Base-by-base conservation (phyloP, 2,113 vertebrate genomes). In the Trachemys scripta region DNA sequence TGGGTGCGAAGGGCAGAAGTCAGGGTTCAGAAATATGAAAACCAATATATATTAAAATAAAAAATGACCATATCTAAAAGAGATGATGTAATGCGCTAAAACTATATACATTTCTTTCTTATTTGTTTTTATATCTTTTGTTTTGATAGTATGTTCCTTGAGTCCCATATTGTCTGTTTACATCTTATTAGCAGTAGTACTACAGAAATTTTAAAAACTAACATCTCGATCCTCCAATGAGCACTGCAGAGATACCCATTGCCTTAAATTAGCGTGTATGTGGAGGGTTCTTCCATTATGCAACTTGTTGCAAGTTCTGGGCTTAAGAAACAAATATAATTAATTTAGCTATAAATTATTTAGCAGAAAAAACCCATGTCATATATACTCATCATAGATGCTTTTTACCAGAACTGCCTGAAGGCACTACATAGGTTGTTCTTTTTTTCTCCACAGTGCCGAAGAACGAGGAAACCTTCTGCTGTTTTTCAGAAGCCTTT, bases 401-500 rank as follows among this genome's bases (percentile, higher is more conserved):
- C 0, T 0, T 80, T 24, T 76, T 25, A 49, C 35, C 51, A 53
- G 14, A 35, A 22, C 16, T 79, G 25, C 75, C 81, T 53, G 8
- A 1, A 3, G 92, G 50, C 94, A 72, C 2, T 31, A 11, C 16
- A 0, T 47, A 0, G 13, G 35, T 17, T 65, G 31, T 69, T 69
- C 27, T 50, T 35, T 94, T 96, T 88, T 29, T 84, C 92, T 76
- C 98, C 98, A 42, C 95, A 99, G 99, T 38, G 92, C 88, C 91
- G 99, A 99, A 97, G 98, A 99, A 91, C 96, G 1, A 29, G 97
- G 92, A 89, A 97, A 97, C 90, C 98, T 99, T 14, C 80, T 98
- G 83, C 94, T 97, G 24, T 99, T 99, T 98, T 99, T 99, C 96
- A 98, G 98, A 96, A 99, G 98, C 82, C 90, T 99, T 62, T 98